These are phyloP conservation scores for Germaria angustata DNA, from an alignment of 2,888 invertebrate species.

Conservation along the genomic window DNA sequence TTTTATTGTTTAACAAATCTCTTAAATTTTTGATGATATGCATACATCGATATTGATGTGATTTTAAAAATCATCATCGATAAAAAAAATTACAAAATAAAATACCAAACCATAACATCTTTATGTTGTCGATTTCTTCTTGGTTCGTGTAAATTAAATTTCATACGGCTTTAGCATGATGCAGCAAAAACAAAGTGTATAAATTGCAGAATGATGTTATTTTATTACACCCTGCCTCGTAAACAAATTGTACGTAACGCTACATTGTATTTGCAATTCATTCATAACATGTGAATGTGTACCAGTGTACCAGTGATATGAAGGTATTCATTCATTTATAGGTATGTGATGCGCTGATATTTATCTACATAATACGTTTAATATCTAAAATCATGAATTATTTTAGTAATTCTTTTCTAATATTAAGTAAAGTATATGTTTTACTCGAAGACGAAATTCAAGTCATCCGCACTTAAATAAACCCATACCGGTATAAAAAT, in stretches of 20 bases:
- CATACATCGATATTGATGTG: constrained; percentile 39
- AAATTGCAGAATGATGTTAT: constrained; percentile 14
- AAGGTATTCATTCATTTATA: neutral
- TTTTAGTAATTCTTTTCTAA: too few relatives aligned
- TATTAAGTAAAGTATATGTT: too few relatives aligned
- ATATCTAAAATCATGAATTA: too few relatives aligned
- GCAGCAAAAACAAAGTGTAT: constrained; percentile 36
- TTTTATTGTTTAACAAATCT: constrained; percentile 45
- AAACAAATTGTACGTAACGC: constrained; percentile 42
- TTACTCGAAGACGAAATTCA: too few relatives aligned
- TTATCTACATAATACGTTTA: too few relatives aligned
- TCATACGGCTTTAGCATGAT: constrained; percentile 44
- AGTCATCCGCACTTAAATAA: too few relatives aligned
- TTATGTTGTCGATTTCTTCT: constrained; percentile 55
- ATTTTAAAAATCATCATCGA: constrained; percentile 47
- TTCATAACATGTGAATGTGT: constrained; percentile 16
- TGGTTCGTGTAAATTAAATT: constrained; percentile 52
- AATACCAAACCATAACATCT: constrained; percentile 32
- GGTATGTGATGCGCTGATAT: neutral
- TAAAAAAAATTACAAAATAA: neutral
- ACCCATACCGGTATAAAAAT: too few relatives aligned
- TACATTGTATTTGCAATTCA: constrained; percentile 43
- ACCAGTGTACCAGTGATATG: neutral
- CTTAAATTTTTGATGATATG: constrained; percentile 31
- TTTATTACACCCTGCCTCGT: constrained; percentile 40